Conservation (phyloP, 2,797 vertebrate genomes). For the Saxicola maurus region DNA sequence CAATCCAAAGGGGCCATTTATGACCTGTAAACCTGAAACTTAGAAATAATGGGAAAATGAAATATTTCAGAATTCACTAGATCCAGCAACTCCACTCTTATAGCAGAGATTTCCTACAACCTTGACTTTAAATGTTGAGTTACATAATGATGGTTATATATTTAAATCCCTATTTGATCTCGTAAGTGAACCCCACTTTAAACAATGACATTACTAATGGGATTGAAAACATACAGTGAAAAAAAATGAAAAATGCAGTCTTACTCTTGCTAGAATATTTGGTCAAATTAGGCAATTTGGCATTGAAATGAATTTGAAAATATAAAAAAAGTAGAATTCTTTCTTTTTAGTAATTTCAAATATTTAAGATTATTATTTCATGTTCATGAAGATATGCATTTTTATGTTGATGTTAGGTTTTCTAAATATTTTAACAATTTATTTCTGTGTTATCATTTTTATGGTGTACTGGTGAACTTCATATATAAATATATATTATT, state of each 20-base stretch:
- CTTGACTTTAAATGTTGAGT: background rate
- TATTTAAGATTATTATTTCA: background rate
- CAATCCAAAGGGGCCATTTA: background rate
- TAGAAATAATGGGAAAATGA: background rate
- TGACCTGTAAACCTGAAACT: background rate
- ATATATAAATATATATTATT: background rate
- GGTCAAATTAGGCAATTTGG: background rate
- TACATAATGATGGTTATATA: background rate
- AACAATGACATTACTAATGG: background rate
- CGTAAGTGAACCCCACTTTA: background rate
- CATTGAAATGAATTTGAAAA: background rate
- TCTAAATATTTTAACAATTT: background rate
- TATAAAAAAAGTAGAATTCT: background rate
- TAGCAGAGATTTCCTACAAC: background rate
- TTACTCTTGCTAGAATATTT: background rate
- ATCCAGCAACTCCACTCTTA: background rate
- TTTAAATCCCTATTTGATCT: background rate
- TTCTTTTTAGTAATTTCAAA: background rate
- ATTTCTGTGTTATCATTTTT: background rate
- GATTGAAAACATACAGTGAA: background rate
- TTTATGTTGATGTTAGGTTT: background rate
- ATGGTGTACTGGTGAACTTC: accelerated
- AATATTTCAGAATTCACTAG: background rate
- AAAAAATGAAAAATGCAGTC: background rate
- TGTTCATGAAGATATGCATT: background rate